A percentile compares a stretch with the other conserved stretches of the same genome.
phyloP scores from a whole-genome alignment of 64 coral and sea anemone genomes.

The Cladopsammia gracilis region DNA sequence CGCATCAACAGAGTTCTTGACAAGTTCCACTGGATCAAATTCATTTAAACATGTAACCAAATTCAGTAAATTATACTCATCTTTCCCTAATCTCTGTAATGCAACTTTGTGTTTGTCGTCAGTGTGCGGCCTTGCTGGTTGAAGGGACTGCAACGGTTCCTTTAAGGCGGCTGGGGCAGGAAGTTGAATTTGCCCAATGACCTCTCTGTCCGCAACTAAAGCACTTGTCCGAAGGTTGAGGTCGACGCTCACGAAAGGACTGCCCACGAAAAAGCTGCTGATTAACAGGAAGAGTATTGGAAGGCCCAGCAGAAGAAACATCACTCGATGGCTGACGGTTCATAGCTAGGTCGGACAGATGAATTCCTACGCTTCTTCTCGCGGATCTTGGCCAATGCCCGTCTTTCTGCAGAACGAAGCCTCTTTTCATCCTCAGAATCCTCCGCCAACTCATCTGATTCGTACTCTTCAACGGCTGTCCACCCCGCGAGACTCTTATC shows the following conservation, averaged over 20 bases:
- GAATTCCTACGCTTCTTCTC: constrained; percentile 40
- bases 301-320: constrained; percentile 16
- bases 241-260: constrained; percentile 55
- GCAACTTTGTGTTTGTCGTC: not conserved
- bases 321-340: constrained; percentile 16
- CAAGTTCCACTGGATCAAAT: constrained; percentile 40
- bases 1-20: not conserved
- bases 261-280: constrained; percentile 30
- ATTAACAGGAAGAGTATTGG: constrained; percentile 40
- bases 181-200: constrained; percentile 35
- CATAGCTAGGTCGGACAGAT: constrained; percentile 3
- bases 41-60: constrained; percentile 43
- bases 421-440: constrained; percentile 68
- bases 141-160: constrained; percentile 29
- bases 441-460: constrained; percentile 61
- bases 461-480: constrained; percentile 58
- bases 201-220: constrained; percentile 60
- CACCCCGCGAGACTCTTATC: constrained; percentile 68
- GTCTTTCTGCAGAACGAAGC: constrained; percentile 42
- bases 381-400: constrained; percentile 52
- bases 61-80: constrained; percentile 73
- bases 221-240: constrained; percentile 68
- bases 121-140: constrained; percentile 14
- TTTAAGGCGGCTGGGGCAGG: constrained; percentile 33
- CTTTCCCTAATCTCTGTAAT: constrained; percentile 37